Conservation (phyloP, 2,888 invertebrate species). For the Dynastes tityus region DNA sequence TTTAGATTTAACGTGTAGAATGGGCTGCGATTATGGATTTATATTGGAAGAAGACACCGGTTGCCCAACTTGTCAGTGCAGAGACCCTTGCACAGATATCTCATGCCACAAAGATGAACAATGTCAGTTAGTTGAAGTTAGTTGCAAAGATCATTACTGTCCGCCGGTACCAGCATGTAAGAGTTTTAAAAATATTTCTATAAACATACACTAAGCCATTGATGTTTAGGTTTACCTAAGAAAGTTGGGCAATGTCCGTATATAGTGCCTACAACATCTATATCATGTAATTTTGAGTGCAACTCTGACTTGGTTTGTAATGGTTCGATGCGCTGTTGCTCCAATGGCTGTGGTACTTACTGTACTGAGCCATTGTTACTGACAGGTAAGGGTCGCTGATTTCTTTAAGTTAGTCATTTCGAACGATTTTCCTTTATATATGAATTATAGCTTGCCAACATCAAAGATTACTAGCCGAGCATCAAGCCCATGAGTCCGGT, state of each 20-base stretch:
- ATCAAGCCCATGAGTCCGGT: conserved; percentile 80
- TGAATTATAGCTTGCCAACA: conserved; percentile 77
- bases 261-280: conserved; percentile 79
- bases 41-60: conserved; percentile 79
- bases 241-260: conserved; percentile 89
- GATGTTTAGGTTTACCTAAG: conserved; percentile 74
- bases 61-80: conserved; percentile 86
- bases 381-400: conserved; percentile 69
- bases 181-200: conserved; percentile 56
- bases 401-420: neutral
- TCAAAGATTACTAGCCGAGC: conserved; percentile 71
- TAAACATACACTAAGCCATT: neutral
- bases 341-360: conserved; percentile 90
- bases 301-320: conserved; percentile 84
- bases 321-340: conserved; percentile 83
- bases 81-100: conserved; percentile 85
- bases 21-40: conserved; percentile 90
- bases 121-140: conserved; percentile 88
- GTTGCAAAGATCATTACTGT: conserved; percentile 88
- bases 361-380: conserved; percentile 83
- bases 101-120: conserved; percentile 79
- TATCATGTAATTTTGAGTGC: conserved; percentile 85
- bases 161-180: conserved; percentile 88
- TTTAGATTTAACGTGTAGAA: conserved; percentile 83
- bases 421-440: neutral